Evolutionary conservation across 2,888 invertebrate species (phyloP).

Genomic region (Eumerus sabulonum): DNA sequence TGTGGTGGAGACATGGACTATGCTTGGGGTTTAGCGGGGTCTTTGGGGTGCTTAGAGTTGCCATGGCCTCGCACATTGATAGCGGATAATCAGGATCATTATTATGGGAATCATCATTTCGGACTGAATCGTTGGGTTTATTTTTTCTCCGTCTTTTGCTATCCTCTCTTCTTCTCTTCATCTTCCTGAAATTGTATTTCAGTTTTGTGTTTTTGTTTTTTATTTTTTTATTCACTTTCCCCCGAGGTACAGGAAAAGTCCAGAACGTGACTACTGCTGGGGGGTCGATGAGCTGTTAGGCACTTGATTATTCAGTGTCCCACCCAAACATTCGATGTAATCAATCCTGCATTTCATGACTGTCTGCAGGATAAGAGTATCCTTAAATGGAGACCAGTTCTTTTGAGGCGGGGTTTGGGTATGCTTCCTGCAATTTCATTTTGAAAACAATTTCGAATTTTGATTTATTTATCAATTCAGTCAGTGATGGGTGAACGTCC

Average conservation of each 20-base stretch:
- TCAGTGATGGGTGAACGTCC: slow-evolving; percentile 22
- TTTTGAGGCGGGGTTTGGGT: too few relatives aligned
- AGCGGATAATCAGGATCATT: slow-evolving; percentile 69
- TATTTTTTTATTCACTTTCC: slow-evolving; percentile 15
- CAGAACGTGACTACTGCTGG: slow-evolving; percentile 54
- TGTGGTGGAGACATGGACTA: background rate
- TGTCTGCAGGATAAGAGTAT: background rate
- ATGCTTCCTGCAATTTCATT: slow-evolving; percentile 56
- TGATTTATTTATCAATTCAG: slow-evolving; percentile 68
- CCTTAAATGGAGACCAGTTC: background rate
- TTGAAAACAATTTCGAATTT: slow-evolving; percentile 66
- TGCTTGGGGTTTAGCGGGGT: background rate
- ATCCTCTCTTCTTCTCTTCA: slow-evolving; percentile 8
- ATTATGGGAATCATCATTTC: slow-evolving; percentile 68
- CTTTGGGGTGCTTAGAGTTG: slow-evolving; percentile 55
- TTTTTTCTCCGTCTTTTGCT: slow-evolving; percentile 30
- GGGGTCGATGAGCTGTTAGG: slow-evolving; percentile 7
- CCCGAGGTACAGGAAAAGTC: slow-evolving; percentile 20
- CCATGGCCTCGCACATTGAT: slow-evolving; percentile 68
- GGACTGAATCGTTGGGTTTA: slow-evolving; percentile 55
- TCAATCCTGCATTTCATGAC: slow-evolving; percentile 30
- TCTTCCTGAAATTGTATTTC: too few relatives aligned
- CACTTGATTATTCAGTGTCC: slow-evolving; percentile 18
- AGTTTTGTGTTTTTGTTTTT: too few relatives aligned
- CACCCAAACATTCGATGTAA: slow-evolving; percentile 12